Percentiles rank a stretch among this genome's conserved stretches.
Conservation (phyloP, 2,797 vertebrate genomes). For the Sus cebifrons region DNA sequence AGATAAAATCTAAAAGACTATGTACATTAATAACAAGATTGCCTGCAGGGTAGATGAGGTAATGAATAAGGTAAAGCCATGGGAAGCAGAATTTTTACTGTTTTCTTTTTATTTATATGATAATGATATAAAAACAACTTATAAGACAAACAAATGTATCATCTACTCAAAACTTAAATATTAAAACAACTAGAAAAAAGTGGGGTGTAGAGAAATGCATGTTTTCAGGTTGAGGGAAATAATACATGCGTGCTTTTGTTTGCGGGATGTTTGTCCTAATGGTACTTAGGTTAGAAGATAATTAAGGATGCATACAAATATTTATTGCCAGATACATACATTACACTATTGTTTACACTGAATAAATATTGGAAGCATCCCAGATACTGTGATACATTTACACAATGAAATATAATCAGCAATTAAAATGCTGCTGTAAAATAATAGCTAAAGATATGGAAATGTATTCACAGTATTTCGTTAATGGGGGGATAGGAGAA, state of each 20-base stretch:
- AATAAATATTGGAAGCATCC: neutral
- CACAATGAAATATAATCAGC: neutral
- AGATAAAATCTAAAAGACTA: neutral
- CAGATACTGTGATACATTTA: neutral
- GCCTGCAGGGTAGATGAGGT: neutral
- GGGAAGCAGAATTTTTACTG: neutral
- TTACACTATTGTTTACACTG: neutral
- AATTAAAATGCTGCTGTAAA: conserved; percentile 22
- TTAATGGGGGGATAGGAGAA: neutral
- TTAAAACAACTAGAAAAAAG: neutral
- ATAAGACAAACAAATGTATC: neutral
- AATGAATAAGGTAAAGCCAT: neutral
- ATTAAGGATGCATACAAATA: neutral
- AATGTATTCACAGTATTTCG: conserved; percentile 6
- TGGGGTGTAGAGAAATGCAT: neutral
- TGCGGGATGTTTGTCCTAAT: neutral
- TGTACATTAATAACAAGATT: neutral
- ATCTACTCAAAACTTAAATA: conserved; percentile 39
- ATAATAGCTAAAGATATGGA: conserved; percentile 29
- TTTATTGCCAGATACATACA: neutral
- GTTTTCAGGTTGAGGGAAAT: conserved; percentile 27
- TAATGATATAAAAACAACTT: neutral
- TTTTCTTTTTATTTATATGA: conserved; percentile 21
- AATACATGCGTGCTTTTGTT: conserved; percentile 36
- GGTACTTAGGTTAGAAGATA: conserved; percentile 42